Evolutionary conservation across 2,888 invertebrate species (phyloP).

Genomic region (Adelphocoris suturalis): DNA sequence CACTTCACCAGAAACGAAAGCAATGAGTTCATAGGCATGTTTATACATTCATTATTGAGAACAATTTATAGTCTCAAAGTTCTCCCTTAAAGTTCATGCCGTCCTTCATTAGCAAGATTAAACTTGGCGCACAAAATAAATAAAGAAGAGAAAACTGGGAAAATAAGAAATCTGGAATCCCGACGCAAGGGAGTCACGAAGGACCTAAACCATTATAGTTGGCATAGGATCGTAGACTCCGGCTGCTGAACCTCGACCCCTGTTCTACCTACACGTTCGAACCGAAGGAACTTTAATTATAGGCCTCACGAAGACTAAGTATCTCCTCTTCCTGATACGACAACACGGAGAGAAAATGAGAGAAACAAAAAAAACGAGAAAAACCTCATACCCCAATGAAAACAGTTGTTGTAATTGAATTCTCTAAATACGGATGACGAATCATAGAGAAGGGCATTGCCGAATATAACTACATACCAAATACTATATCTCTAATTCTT

Average conservation of each 20-base stretch:
- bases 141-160: not conserved
- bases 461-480: too few species aligned
- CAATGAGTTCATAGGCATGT: too few species aligned
- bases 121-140: too few species aligned
- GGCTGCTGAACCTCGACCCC: conserved; percentile 19
- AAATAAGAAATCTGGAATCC: conserved; percentile 13
- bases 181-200: conserved; percentile 3
- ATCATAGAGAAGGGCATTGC: too few species aligned
- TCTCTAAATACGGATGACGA: too few species aligned
- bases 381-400: not conserved
- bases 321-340: not conserved
- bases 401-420: too few species aligned
- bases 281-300: conserved; percentile 16
- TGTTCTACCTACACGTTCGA: conserved; percentile 5
- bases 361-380: not conserved
- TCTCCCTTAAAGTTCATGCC: too few species aligned
- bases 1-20: too few species aligned
- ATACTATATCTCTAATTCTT: too few species aligned
- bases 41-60: too few species aligned
- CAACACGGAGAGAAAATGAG: not conserved
- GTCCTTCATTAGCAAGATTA: too few species aligned
- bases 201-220: conserved; percentile 25
- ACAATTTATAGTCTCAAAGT: too few species aligned
- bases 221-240: not conserved
- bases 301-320: not conserved